These are phyloP conservation scores for Polydrusus cervinus DNA, from an alignment of 2,888 invertebrate species.

Conservation along the genomic window DNA sequence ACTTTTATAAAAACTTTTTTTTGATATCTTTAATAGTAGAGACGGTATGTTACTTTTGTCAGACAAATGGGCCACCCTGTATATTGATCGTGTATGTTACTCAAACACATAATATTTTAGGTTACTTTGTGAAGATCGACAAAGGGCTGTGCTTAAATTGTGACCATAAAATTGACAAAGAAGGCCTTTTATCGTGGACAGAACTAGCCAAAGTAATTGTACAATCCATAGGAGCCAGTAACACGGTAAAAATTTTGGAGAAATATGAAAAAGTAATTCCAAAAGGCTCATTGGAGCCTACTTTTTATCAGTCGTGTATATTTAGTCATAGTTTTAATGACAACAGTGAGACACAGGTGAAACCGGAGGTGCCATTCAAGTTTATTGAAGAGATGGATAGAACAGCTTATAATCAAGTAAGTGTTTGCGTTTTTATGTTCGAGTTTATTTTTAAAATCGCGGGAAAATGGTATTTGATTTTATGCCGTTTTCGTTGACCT, in stretches of 20 bases:
- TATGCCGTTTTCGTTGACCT: too few species aligned
- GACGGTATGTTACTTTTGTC: too few species aligned
- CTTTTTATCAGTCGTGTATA: slow-evolving; percentile 77
- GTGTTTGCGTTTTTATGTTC: not conserved
- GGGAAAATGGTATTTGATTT: too few species aligned
- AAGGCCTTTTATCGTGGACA: slow-evolving; percentile 76
- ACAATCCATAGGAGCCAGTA: slow-evolving; percentile 76
- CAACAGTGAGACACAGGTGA: slow-evolving; percentile 4
- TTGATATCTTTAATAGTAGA: too few species aligned
- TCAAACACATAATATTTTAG: slow-evolving; percentile 3
- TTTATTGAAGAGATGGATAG: slow-evolving; percentile 40
- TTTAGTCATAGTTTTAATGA: slow-evolving; percentile 60
- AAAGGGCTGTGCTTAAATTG: slow-evolving; percentile 78
- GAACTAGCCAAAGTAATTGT: slow-evolving; percentile 76
- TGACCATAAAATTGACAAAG: slow-evolving; percentile 72
- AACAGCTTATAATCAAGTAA: slow-evolving; percentile 30
- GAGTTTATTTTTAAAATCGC: too few species aligned
- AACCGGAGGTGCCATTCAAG: slow-evolving; percentile 21
- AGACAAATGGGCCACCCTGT: too few species aligned
- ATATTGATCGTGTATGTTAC: too few species aligned
- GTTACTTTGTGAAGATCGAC: slow-evolving; percentile 73
- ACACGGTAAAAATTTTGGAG: slow-evolving; percentile 75
- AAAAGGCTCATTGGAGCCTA: slow-evolving; percentile 75
- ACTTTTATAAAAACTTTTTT: too few species aligned
- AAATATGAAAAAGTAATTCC: slow-evolving; percentile 75